Evolutionary conservation across 2,113 vertebrate species (phyloP), one percentile per base, ranked within the genome.

Genomic region (Lampris megalopsis): DNA sequence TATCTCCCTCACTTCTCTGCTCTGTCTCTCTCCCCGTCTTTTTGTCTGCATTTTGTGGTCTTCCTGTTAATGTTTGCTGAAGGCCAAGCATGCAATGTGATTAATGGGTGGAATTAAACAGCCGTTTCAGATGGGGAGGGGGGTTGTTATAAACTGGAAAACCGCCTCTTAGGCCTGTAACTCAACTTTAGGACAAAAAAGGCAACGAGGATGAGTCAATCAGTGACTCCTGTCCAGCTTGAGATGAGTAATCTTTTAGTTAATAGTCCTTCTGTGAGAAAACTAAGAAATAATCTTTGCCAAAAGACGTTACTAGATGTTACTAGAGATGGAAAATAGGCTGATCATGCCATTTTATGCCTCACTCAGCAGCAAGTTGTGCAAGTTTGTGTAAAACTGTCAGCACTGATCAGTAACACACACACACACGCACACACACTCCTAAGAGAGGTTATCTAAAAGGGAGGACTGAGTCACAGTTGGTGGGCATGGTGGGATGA

Each of bases 71-170:
- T 43, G 52, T 37, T 52, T 37, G 62, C 40, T 63, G 9, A 77
- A 84, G 41, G 41, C 24, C 36, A 63, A 38, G 41, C 52, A 65
- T 64, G 59, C 72, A 81, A 87, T 81, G 59, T 74, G 82, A 87
- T 81, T 79, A 83, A 90, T 82, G 42, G 24, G 64, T 24, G 48
- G 63, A 60, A 77, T 80, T 81, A 68, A 9, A 61, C 77, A 50
- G 72, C 13, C 37, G 42, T 48, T 48, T 60, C 63, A 73, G 45
- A 49, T 6, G 63, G n/a, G 42, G 57, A 54, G 45, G 6, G 4
- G 24, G 53, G 24, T 42, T 76, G 69, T 82, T 50, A 7, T 73
- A 9, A 67, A 52, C 65, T 5, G 1, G 13, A 9, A 57, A 77
- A 67, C 57, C 0, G 3, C 47, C 48, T 65, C 76, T 68, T 38